Percentiles rank a stretch among this genome's conserved stretches.
phyloP scores from a whole-genome alignment of 2,888 invertebrate genomes.

The Protonemura montana region DNA sequence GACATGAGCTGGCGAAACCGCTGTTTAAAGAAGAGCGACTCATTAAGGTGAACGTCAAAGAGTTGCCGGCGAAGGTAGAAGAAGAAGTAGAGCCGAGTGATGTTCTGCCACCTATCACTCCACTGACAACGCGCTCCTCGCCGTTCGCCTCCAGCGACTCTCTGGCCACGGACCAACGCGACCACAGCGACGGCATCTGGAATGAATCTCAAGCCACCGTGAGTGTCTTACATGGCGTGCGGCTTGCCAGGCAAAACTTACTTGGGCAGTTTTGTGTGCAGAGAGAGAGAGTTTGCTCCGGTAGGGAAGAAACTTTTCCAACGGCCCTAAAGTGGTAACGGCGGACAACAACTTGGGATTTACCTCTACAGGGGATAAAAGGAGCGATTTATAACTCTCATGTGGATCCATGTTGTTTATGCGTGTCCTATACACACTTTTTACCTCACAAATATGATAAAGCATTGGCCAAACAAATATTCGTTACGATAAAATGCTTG shows the following conservation, averaged over 20 bases:
- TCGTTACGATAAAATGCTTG: background rate
- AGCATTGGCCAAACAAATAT: background rate
- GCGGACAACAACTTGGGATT: background rate
- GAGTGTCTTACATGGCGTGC: background rate
- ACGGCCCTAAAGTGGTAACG: conserved; percentile 16
- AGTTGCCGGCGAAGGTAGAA: conserved; percentile 19
- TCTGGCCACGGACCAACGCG: conserved; percentile 78
- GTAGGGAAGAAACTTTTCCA: background rate
- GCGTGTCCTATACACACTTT: background rate
- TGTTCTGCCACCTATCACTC: conserved; percentile 48
- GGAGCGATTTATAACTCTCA: background rate
- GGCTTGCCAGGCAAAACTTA: background rate
- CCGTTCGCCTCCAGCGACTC: conserved; percentile 86
- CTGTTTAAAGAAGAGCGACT: conserved; percentile 29
- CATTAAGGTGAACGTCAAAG: conserved; percentile 17
- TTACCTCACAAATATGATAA: background rate
- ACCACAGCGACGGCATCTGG: conserved; percentile 88
- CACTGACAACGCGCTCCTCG: conserved; percentile 57
- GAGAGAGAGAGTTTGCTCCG: background rate
- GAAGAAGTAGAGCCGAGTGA: conserved; percentile 31
- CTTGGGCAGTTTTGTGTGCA: background rate
- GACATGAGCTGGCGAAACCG: background rate
- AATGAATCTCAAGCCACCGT: conserved; percentile 89
- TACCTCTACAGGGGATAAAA: background rate
- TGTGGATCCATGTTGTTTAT: background rate